Evolutionary conservation across 92 coral and sea anemone species (phyloP).

Genomic region (Paragorgia papillata): DNA sequence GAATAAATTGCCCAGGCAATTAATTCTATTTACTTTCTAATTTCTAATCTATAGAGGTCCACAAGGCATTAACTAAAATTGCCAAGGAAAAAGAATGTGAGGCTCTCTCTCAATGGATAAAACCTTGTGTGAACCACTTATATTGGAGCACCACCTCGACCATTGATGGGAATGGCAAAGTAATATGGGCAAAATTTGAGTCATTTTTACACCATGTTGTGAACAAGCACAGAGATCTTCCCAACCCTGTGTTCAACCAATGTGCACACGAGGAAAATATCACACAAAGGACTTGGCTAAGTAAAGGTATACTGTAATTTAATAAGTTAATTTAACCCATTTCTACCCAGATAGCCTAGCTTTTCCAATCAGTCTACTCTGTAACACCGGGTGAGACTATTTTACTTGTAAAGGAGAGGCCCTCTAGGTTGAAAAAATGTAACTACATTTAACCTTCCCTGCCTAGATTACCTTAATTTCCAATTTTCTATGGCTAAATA

Average conservation of each 20-base stretch:
- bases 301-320: not conserved
- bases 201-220: conserved; percentile 48
- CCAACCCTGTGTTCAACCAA: conserved; percentile 52
- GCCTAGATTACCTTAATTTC: too few species aligned
- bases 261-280: conserved; percentile 43
- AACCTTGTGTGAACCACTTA: conserved; percentile 57
- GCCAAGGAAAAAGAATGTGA: conserved; percentile 61
- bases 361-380: too few species aligned
- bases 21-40: not conserved
- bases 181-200: conserved; percentile 64
- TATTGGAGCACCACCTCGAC: conserved; percentile 63
- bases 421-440: too few species aligned
- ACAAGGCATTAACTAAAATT: conserved; percentile 56
- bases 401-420: too few species aligned
- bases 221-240: conserved; percentile 45
- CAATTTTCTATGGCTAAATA: too few species aligned
- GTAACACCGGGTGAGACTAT: too few species aligned
- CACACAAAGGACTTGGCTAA: conserved; percentile 44
- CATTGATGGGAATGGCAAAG: conserved; percentile 44
- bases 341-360: too few species aligned
- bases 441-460: too few species aligned
- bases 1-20: not conserved
- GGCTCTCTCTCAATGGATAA: conserved; percentile 54
- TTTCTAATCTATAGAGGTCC: conserved; percentile 41
- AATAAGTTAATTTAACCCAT: too few species aligned